phyloP scores from a whole-genome alignment of 2,797 vertebrate genomes.

The Microctenopoma stevenorrisi region DNA sequence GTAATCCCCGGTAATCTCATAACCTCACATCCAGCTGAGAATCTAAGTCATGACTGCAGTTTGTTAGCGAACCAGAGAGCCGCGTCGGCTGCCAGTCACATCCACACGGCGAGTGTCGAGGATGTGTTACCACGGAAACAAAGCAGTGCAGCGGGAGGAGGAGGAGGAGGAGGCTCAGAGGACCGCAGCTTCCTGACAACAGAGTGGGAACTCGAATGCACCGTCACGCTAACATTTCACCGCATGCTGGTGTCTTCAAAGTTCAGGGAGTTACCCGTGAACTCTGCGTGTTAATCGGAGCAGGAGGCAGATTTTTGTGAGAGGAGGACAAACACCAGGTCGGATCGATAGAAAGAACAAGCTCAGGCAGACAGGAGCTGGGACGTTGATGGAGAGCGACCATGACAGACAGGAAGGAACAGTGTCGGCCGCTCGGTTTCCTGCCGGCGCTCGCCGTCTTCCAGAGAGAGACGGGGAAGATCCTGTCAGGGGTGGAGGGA shows the following conservation, averaged over 20 bases:
- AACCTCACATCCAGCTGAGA: conserved; percentile 10
- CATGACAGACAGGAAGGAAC: conserved; percentile 31
- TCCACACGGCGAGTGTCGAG: conserved; percentile 15
- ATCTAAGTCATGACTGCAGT: conserved; percentile 8
- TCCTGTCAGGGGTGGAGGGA: conserved; percentile 17
- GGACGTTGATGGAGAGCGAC: conserved; percentile 33
- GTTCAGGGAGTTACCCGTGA: not conserved
- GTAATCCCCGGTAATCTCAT: not conserved
- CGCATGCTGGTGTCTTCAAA: conserved; percentile 5
- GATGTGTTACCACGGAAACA: conserved; percentile 64
- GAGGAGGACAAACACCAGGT: not conserved
- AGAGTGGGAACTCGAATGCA: conserved; percentile 16
- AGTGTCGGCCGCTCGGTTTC: conserved; percentile 5
- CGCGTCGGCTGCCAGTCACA: conserved; percentile 29
- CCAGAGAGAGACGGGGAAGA: conserved; percentile 22
- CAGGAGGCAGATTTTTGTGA: not conserved
- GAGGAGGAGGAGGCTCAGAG: conserved; percentile 10
- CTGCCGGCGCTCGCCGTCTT: conserved; percentile 26
- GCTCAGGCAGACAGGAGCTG: conserved; percentile 18
- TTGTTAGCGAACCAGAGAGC: conserved; percentile 2
- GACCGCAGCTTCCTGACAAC: conserved; percentile 30
- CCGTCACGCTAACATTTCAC: conserved; percentile 5
- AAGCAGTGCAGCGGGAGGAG: conserved; percentile 36
- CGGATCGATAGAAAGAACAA: conserved; percentile 8
- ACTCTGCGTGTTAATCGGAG: not conserved